These are phyloP conservation scores for Volucella bombylans DNA, from an alignment of 2,888 invertebrate species.

Conservation along the genomic window DNA sequence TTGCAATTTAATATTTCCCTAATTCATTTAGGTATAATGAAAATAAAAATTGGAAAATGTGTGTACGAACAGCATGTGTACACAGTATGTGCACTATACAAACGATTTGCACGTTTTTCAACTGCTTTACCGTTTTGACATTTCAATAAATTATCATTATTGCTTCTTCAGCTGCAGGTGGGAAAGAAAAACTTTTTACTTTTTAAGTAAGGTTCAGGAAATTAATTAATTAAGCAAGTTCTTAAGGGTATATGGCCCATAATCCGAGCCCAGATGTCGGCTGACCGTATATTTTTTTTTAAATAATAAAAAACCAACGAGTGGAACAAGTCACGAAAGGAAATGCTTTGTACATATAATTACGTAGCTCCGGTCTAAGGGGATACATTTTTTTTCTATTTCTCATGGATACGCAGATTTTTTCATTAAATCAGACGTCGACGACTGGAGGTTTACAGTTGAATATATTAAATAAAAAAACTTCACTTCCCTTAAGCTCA, in stretches of 20 bases:
- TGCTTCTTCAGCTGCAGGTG: not conserved
- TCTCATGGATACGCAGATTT: constrained; percentile 2
- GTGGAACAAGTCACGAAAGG: not conserved
- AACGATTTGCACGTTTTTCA: too few species aligned
- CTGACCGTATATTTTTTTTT: too few species aligned
- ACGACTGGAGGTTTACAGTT: constrained; percentile 20
- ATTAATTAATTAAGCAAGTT: not conserved
- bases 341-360: not conserved
- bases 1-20: too few species aligned
- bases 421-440: constrained; percentile 9
- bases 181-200: not conserved
- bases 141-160: too few species aligned
- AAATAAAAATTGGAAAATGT: too few species aligned
- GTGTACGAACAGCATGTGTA: too few species aligned
- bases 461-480: constrained; percentile 3
- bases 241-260: not conserved
- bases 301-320: not conserved
- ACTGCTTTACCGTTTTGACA: too few species aligned
- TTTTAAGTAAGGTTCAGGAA: not conserved
- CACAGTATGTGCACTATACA: too few species aligned
- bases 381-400: constrained; percentile 8
- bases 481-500: constrained; percentile 14
- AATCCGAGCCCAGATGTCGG: not conserved
- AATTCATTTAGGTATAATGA: too few species aligned
- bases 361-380: not conserved